These are phyloP conservation scores for Martes martes DNA, from an alignment of 2,113 vertebrate species.

Conservation along the genomic window DNA sequence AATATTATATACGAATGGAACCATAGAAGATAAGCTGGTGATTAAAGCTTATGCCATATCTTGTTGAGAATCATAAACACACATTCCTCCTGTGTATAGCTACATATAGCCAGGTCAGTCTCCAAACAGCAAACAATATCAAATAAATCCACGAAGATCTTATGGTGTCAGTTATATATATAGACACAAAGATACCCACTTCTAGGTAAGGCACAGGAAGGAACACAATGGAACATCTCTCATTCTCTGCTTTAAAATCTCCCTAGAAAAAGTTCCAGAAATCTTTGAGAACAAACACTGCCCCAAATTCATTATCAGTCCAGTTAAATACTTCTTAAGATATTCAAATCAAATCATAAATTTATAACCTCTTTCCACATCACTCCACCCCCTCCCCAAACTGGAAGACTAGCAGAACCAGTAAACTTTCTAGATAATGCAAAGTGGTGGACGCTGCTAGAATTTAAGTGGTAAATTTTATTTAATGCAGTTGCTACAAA, in stretches of 20 bases:
- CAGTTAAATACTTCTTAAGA: constrained; percentile 30
- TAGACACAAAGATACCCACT: not conserved
- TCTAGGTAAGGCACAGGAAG: constrained; percentile 10
- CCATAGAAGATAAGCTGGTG: not conserved
- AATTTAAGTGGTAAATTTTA: constrained; percentile 26
- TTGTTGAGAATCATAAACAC: constrained; percentile 5
- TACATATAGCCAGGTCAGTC: not conserved
- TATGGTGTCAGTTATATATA: not conserved
- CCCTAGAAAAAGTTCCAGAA: constrained; percentile 19
- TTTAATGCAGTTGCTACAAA: constrained; percentile 1
- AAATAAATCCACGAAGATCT: constrained; percentile 10
- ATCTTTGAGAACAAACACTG: not conserved
- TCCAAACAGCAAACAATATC: constrained; percentile 25
- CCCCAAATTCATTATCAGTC: constrained; percentile 2
- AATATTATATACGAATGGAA: not conserved
- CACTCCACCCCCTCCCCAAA: not conserved
- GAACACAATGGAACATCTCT: not conserved
- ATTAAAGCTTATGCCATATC: not conserved
- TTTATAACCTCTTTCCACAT: not conserved
- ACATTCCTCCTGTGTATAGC: not conserved
- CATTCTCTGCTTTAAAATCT: constrained; percentile 39
- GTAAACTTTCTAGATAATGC: constrained; percentile 21
- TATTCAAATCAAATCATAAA: constrained; percentile 34
- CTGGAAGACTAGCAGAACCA: constrained; percentile 1
- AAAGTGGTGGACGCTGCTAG: not conserved